These are phyloP conservation scores for Camponotus pennsylvanicus DNA, from an alignment of 1,140 invertebrate genomes.

Conservation along the genomic window DNA sequence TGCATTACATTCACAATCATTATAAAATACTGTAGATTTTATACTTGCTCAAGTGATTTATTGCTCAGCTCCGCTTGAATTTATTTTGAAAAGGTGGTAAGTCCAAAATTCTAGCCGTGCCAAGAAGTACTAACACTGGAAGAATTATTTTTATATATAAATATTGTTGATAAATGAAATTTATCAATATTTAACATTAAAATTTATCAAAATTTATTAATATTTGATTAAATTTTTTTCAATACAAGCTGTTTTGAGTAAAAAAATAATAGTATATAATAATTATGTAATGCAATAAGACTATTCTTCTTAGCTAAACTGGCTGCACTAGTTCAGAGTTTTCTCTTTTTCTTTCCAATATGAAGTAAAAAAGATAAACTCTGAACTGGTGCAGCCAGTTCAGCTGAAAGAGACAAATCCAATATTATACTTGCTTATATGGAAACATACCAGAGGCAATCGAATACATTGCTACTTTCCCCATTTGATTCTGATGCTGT, in stretches of 20 bases:
- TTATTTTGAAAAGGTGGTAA: constrained; percentile 79
- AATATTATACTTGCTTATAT: background rate
- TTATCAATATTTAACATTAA: background rate
- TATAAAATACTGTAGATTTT: background rate
- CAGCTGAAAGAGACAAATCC: no score
- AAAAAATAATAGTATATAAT: background rate
- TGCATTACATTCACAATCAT: background rate
- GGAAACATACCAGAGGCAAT: constrained; percentile 75
- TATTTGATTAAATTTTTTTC: background rate
- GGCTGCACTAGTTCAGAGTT: no score
- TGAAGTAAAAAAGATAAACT: no score
- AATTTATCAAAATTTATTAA: background rate
- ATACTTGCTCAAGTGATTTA: background rate
- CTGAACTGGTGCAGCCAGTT: no score
- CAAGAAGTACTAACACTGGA: constrained; percentile 77
- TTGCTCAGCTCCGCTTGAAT: constrained; percentile 67
- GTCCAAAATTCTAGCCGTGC: constrained; percentile 77
- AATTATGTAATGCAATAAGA: background rate
- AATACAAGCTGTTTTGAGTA: no score
- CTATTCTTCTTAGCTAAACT: no score
- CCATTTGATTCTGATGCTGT: constrained; percentile 74
- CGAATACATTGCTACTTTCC: constrained; percentile 77
- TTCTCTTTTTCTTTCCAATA: no score
- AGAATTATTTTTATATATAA: constrained; percentile 51
- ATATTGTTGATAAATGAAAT: constrained; percentile 16